phyloP scores from a whole-genome alignment of 23 tunicate genomes.

The Clavelina lepadiformis region DNA sequence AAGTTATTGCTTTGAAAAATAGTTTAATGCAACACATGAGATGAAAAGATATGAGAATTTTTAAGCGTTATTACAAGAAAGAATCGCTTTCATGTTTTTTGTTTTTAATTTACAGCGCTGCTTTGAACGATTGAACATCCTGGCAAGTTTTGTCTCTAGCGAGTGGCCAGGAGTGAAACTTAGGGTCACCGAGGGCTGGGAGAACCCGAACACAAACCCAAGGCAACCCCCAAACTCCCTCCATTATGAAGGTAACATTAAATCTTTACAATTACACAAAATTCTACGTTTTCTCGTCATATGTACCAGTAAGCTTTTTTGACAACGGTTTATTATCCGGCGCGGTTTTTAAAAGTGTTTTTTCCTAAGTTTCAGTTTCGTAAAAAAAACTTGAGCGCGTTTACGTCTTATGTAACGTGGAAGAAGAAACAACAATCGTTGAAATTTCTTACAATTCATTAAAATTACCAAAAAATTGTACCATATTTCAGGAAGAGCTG shows the following conservation, averaged over 20 bases:
- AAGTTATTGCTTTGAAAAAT: no score
- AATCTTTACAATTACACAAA: neutral
- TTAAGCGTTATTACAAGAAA: neutral
- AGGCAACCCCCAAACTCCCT: slow-evolving; percentile 13
- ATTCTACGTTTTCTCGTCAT: neutral
- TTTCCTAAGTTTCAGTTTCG: neutral
- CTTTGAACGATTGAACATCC: slow-evolving; percentile 29
- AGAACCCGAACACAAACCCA: slow-evolving; percentile 16
- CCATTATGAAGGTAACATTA: slow-evolving; percentile 68
- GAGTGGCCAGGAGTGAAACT: slow-evolving; percentile 48
- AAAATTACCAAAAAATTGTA: neutral
- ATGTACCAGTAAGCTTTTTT: no score
- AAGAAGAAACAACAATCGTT: neutral
- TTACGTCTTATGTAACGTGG: neutral
- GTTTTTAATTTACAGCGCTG: slow-evolving; percentile 32
- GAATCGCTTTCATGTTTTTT: neutral
- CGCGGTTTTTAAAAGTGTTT: neutral
- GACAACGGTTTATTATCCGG: no score
- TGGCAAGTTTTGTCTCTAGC: slow-evolving; percentile 46
- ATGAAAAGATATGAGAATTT: slow-evolving; percentile 1
- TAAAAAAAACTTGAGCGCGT: neutral
- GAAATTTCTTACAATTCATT: neutral
- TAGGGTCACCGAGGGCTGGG: slow-evolving; percentile 61
- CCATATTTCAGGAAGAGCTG: slow-evolving; percentile 51
- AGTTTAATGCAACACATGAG: no score